phyloP scores from a whole-genome alignment of 2,113 vertebrate species.

The Rafetus swinhoei region DNA sequence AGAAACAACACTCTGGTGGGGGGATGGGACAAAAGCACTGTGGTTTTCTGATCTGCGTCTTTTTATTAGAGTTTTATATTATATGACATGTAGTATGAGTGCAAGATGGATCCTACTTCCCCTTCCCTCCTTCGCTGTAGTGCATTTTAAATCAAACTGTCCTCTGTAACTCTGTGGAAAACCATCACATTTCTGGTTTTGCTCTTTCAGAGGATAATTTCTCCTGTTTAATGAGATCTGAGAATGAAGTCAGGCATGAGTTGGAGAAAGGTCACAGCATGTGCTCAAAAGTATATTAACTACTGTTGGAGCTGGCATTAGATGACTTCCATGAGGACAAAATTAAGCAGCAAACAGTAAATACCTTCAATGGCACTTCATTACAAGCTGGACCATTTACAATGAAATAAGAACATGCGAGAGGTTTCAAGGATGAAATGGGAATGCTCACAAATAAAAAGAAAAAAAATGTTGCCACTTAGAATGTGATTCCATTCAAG shows the following conservation, averaged over 20 bases:
- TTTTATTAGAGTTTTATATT: conserved; percentile 37
- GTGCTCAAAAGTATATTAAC: conserved; percentile 84
- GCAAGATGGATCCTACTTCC: conserved; percentile 36
- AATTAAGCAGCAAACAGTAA: conserved; percentile 86
- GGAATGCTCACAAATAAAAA: conserved; percentile 78
- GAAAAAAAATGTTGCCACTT: conserved; percentile 70
- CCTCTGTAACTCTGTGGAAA: conserved; percentile 72
- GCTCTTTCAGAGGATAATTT: conserved; percentile 84
- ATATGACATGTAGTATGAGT: background rate
- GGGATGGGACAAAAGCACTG: background rate
- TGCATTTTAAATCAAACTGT: conserved; percentile 79
- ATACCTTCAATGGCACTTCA: conserved; percentile 79
- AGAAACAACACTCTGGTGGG: background rate
- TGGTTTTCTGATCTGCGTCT: background rate
- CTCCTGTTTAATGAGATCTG: conserved; percentile 84
- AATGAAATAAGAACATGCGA: conserved; percentile 81
- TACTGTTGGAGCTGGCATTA: conserved; percentile 73
- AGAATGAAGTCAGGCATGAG: conserved; percentile 87
- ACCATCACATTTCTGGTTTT: conserved; percentile 79
- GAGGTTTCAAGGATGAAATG: conserved; percentile 79
- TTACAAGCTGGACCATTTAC: conserved; percentile 81
- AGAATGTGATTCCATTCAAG: conserved; percentile 79
- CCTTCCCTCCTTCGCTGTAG: conserved; percentile 31
- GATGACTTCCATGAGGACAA: conserved; percentile 78
- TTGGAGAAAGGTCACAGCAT: conserved; percentile 83